Base-by-base conservation (phyloP, 2,888 invertebrate species). In the Camptogramma bilineatum region DNA sequence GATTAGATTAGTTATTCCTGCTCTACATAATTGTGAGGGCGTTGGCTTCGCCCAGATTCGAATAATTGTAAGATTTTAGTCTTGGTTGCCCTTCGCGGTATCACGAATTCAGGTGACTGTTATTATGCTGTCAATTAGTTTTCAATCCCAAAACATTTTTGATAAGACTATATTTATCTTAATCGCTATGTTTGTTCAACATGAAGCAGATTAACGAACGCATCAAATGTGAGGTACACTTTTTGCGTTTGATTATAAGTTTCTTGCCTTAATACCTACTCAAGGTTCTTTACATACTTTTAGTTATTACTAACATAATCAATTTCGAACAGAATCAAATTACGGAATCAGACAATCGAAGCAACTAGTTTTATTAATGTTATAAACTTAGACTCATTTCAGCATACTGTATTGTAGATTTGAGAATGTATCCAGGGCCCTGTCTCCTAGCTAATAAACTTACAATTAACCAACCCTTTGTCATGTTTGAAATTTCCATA, bases 11-110 rank as follows among this genome's bases (percentile, higher is more conserved):
- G 60, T 39, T 63, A 64, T 52, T 61, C 16, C 56, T 18, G 57
- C 13, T 52, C 53, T 59, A 46, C 50, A 70, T 69, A 70, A 69
- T 71, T 73, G 63, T 64, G 65, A 66, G 68, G 77, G 76, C 76
- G 72, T 72, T 61, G 70, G 68, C 71, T 60, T 54, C 46, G 57
- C 66, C 72, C 73, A 74, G 79, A 73, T 79, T 75, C 69, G 70
- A 58, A 53, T 80, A 80, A 81, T 82, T 79, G 76, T 81, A 80
- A 80, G 79, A 58, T 81, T 80, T 80, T 77, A 74, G 77, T 72
- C 73, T 72, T 70, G 74, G 73, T 73, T 73, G 85, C 78, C 86
- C 86, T 87, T 87, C 80, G 76, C 69, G 75, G 79, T 81, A 72
- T 79, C 84, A 84, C 83, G 81, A 83, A 76, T 61, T 70, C 73